Evolutionary conservation across 1,140 invertebrate genomes (phyloP).

Genomic region (Drepana arcuata): DNA sequence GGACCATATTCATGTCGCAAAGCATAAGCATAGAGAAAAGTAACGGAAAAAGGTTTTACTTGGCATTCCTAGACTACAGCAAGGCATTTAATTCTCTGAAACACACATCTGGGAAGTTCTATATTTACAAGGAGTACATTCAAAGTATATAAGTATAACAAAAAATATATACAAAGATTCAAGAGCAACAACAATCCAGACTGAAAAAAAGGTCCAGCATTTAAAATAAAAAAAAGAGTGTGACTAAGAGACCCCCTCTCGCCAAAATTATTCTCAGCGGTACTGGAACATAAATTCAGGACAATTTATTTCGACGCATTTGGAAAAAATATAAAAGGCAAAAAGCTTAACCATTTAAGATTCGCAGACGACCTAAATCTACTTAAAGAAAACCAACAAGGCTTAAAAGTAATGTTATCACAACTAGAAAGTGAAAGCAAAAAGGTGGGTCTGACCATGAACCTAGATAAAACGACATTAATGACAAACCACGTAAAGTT

Average conservation of each 20-base stretch:
- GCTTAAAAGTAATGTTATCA: conserved; percentile 1
- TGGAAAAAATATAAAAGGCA: conserved; percentile 1
- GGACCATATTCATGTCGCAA: neutral
- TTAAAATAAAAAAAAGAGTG: conserved; percentile 5
- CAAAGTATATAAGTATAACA: conserved; percentile 6
- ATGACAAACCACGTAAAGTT: conserved; percentile 3
- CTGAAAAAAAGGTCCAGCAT: conserved; percentile 8
- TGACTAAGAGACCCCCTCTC: neutral
- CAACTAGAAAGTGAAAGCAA: conserved; percentile 2
- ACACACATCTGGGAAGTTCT: conserved; percentile 5
- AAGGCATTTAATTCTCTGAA: conserved; percentile 4
- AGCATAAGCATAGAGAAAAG: neutral
- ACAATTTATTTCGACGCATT: neutral
- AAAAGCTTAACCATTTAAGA: conserved; percentile 8
- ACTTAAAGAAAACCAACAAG: neutral
- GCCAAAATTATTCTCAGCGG: neutral
- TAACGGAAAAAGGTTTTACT: neutral
- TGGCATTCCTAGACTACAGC: conserved; percentile 5
- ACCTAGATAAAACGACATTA: conserved; percentile 1
- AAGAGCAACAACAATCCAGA: neutral
- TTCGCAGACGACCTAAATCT: conserved; percentile 4
- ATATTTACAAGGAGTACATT: conserved; percentile 1
- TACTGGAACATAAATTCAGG: neutral
- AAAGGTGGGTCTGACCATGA: conserved; percentile 3
- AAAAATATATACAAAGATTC: conserved; percentile 1